Evolutionary conservation across 2,888 invertebrate genomes (phyloP), one percentile per base, ranked within the genome.

Genomic region (Operophtera brumata): DNA sequence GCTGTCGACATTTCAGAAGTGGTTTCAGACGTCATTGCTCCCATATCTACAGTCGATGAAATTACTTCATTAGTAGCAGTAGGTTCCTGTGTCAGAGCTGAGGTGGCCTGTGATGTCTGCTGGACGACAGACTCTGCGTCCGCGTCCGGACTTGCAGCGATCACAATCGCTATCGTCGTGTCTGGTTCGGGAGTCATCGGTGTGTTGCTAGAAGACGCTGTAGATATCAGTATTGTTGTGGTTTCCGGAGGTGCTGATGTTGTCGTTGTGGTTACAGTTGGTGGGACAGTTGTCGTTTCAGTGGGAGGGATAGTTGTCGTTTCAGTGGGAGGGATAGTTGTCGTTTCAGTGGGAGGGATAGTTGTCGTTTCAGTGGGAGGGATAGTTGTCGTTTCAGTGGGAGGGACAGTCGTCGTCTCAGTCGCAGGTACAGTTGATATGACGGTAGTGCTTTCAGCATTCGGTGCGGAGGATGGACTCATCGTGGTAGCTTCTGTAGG

Each of bases 1-100:
- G 55, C 32, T 30, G 56, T 59, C 20, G 57, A n/a, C 26, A 44
- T 47, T 26, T 46, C 47, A n/a, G 61, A 47, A 12, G 53, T 40
- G 14, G 56, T 26, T 39, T 47, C 59, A 7, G 41, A 20, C 32
- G 54, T 51, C 8, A 39, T 45, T 12, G 58, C 42, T 41, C 51
- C 49, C 59, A 61, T 63, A 34, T 66, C 64, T 9, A 59, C 47
- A 26, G 72, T 65, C 12, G 72, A 59, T 2, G 67, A 60, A 14
- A 45, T 14, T 13, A 80, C 64, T 70, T 80, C 80, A 54, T 78
- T 81, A 47, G 70, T 74, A 12, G 64, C 61, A 1, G 76, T 69
- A 1, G 77, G 65, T 53, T 78, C 78, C 26, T 67, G 66, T n/a
- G 71, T 69, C 49, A 70, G 62, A 14, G 67, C 56, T 39, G 66